Conservation (phyloP, 2,797 vertebrate genomes). For the Chelonia mydas region DNA sequence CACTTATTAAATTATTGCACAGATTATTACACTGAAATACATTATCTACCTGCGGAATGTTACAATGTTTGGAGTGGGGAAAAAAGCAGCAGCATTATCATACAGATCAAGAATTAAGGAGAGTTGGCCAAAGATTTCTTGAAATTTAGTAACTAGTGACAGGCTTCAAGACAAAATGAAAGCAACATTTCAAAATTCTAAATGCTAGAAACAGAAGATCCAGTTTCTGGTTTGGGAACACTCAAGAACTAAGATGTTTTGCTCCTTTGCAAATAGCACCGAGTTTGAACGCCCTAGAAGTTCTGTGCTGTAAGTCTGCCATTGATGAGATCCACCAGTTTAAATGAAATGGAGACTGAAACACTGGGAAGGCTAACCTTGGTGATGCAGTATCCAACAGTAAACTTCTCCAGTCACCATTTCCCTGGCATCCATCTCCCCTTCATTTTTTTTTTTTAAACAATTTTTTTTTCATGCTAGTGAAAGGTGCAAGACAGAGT, state of each 20-base stretch:
- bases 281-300: neutral
- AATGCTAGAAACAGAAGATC: neutral
- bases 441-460: neutral
- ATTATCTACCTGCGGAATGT: slow-evolving; percentile 66
- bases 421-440: neutral
- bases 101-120: slow-evolving; percentile 18
- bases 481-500: rapidly evolving
- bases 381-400: neutral
- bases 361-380: neutral
- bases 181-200: neutral
- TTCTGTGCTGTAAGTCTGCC: neutral
- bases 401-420: neutral
- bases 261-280: neutral
- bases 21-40: slow-evolving; percentile 70
- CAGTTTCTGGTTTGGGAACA: neutral
- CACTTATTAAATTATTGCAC: slow-evolving; percentile 72
- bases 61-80: slow-evolving; percentile 35
- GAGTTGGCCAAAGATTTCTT: slow-evolving; percentile 24
- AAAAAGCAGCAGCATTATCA: slow-evolving; percentile 56
- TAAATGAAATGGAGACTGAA: neutral
- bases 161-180: slow-evolving; percentile 24
- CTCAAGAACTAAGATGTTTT: neutral
- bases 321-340: neutral
- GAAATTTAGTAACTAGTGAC: neutral
- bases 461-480: neutral